Evolutionary conservation across 1,140 invertebrate genomes (phyloP).

Genomic region (Elysia chlorotica): DNA sequence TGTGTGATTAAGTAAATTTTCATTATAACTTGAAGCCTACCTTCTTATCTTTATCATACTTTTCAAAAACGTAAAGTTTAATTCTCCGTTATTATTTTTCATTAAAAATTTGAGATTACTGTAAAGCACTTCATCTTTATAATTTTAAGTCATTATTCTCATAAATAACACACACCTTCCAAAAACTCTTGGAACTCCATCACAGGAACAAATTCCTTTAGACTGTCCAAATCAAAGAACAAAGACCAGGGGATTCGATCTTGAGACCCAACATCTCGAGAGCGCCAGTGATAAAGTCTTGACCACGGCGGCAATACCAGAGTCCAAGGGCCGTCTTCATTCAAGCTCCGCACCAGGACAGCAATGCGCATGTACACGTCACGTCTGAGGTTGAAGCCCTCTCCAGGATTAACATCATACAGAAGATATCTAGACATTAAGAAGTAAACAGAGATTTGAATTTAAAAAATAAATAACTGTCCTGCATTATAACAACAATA

Average conservation of each 20-base stretch:
- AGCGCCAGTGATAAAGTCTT: slow-evolving; percentile 87
- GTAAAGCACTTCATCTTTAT: slow-evolving; percentile 60
- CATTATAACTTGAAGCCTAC: too few species aligned
- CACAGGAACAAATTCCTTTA: slow-evolving; percentile 81
- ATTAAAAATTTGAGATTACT: neutral
- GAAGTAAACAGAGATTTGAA: neutral
- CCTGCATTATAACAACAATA: neutral
- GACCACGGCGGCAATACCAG: slow-evolving; percentile 86
- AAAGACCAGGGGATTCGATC: slow-evolving; percentile 73
- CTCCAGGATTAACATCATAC: slow-evolving; percentile 91
- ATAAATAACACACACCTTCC: too few species aligned
- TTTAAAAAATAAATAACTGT: neutral
- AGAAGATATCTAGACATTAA: slow-evolving; percentile 67
- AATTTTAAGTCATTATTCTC: too few species aligned
- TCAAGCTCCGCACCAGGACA: slow-evolving; percentile 74
- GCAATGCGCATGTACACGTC: slow-evolving; percentile 95
- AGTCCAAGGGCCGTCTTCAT: slow-evolving; percentile 64
- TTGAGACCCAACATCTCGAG: slow-evolving; percentile 64
- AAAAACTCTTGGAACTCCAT: slow-evolving; percentile 85
- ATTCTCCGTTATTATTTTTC: too few species aligned
- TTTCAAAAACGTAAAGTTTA: too few species aligned
- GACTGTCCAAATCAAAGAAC: slow-evolving; percentile 86
- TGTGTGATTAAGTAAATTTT: too few species aligned
- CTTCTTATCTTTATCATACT: too few species aligned
- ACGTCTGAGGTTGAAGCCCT: slow-evolving; percentile 95